A percentile compares a stretch with the other conserved stretches of the same genome.
Conservation (phyloP, 2,797 vertebrate species). For the Neostethus bicornis region DNA sequence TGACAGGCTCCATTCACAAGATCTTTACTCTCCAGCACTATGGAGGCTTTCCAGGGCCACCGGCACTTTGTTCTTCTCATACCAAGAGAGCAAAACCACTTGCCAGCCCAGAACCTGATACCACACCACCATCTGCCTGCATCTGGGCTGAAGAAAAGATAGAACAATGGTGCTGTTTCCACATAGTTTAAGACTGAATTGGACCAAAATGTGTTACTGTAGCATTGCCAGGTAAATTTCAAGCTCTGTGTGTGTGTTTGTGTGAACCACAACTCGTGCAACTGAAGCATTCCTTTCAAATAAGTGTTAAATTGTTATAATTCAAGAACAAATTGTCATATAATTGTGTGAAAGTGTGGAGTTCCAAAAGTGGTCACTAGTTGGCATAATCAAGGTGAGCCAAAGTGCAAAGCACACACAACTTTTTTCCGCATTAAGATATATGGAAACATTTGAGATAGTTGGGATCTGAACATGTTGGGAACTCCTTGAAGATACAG, state of each 20-base stretch:
- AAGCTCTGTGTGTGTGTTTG: constrained; percentile 47
- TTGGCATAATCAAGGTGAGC: no score
- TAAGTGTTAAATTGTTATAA: no score
- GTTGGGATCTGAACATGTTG: no score
- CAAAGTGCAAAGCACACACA: no score
- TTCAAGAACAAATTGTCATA: no score
- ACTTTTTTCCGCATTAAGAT: no score
- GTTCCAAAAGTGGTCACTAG: no score
- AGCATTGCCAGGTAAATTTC: constrained; percentile 47
- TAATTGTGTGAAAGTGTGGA: no score
- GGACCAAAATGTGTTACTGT: constrained; percentile 45
- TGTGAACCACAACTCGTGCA: no score
- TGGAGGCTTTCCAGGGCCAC: constrained; percentile 65
- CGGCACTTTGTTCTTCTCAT: constrained; percentile 60
- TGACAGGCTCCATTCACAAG: constrained; percentile 73
- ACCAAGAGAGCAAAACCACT: constrained; percentile 52
- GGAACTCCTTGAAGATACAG: no score
- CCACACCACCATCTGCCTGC: constrained; percentile 35
- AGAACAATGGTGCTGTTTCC: constrained; percentile 40
- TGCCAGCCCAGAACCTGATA: constrained; percentile 64
- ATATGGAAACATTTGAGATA: no score
- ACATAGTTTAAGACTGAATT: constrained; percentile 43
- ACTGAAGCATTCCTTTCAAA: no score
- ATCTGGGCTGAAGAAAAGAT: constrained; percentile 50
- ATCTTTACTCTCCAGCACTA: constrained; percentile 57